Conservation (phyloP, 2,113 vertebrate genomes). For the Nerophis lumbriciformis region DNA sequence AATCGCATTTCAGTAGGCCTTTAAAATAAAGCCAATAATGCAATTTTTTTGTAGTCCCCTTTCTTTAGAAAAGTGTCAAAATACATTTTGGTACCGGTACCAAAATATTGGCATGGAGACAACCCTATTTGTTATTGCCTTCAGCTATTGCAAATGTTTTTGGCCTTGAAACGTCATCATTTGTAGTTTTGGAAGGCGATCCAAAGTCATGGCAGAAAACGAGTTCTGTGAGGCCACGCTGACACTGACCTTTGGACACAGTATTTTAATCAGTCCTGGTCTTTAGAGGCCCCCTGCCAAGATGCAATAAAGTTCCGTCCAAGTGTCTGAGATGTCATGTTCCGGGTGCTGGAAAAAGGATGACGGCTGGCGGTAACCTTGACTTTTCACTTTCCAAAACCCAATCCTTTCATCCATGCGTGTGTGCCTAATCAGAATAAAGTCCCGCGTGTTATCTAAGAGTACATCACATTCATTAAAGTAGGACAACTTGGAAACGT, state of each 20-base stretch:
- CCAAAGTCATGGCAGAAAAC: neutral
- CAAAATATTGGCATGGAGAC: too few species aligned
- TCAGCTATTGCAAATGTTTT: neutral
- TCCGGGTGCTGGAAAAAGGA: neutral
- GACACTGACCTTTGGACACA: neutral
- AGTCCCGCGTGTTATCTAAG: neutral
- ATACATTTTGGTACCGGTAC: too few species aligned
- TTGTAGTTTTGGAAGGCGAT: neutral
- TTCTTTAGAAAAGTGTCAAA: too few species aligned
- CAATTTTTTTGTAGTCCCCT: too few species aligned
- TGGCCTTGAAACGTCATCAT: neutral
- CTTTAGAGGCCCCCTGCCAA: neutral
- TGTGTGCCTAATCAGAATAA: neutral
- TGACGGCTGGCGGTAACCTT: neutral
- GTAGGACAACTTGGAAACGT: neutral
- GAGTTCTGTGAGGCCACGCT: neutral
- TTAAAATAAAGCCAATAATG: too few species aligned
- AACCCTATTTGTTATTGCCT: too few species aligned
- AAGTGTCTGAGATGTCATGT: neutral
- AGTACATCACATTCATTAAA: neutral
- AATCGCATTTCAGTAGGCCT: too few species aligned
- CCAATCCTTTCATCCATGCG: neutral
- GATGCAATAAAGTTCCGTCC: neutral
- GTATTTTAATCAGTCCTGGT: neutral
- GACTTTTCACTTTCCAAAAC: neutral